Evolutionary conservation across 2,113 vertebrate genomes (phyloP).

Genomic region (Agelaius phoeniceus): DNA sequence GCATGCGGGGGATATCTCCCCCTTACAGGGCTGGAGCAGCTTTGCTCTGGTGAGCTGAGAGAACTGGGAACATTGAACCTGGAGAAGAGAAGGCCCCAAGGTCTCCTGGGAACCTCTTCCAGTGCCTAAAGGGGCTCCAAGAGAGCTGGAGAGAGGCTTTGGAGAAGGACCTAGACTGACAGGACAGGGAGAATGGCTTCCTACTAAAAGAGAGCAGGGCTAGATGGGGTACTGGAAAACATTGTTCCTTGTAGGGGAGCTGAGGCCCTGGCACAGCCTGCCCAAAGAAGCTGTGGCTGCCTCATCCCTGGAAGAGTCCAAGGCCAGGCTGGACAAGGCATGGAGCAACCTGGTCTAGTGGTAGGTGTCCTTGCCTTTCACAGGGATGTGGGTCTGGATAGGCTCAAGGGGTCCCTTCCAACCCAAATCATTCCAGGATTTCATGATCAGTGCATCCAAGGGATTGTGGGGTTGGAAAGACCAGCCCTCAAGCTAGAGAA

Average conservation of each 20-base stretch:
- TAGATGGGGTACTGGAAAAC: not conserved
- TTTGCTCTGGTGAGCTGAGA: not conserved
- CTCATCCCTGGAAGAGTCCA: not conserved
- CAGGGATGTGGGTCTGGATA: not conserved
- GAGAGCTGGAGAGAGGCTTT: not conserved
- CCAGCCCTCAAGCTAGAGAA: accelerated
- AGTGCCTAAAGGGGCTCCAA: not conserved
- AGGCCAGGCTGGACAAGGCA: not conserved
- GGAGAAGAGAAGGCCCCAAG: not conserved
- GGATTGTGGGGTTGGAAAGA: not conserved
- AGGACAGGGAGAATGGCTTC: not conserved
- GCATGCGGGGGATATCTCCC: accelerated
- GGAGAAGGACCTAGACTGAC: not conserved
- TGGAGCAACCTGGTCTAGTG: not conserved
- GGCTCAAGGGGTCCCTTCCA: not conserved
- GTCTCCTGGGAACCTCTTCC: not conserved
- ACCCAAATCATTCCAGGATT: not conserved
- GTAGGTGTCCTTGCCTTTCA: not conserved
- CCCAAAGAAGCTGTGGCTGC: not conserved
- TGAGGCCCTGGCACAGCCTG: not conserved
- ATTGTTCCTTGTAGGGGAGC: not conserved
- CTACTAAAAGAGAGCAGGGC: not conserved
- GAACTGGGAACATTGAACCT: not conserved
- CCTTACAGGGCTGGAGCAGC: not conserved
- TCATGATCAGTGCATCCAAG: not conserved